These are phyloP conservation scores for Margaritifera margaritifera DNA, from an alignment of 2,888 invertebrate species.

Conservation along the genomic window DNA sequence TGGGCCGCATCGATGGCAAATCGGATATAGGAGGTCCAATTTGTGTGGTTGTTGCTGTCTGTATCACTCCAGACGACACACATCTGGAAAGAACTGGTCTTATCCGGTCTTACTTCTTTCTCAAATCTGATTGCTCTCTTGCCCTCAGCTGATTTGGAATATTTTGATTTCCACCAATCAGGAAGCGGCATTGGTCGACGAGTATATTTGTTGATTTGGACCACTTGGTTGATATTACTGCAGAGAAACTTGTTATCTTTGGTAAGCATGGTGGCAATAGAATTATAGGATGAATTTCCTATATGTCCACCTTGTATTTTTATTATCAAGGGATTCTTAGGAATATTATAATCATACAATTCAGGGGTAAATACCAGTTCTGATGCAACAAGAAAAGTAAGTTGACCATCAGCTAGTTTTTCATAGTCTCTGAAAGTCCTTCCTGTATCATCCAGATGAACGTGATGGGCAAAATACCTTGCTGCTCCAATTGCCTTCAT, in stretches of 20 bases:
- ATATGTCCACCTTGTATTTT: conserved; percentile 45
- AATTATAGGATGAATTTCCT: conserved; percentile 47
- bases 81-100: conserved; percentile 25
- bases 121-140: conserved; percentile 44
- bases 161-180: conserved; percentile 65
- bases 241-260: conserved; percentile 28
- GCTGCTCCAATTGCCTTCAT: conserved; percentile 42
- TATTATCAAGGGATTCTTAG: conserved; percentile 42
- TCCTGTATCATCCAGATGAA: conserved; percentile 39
- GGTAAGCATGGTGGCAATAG: conserved; percentile 31
- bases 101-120: conserved; percentile 39
- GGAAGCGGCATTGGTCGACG: conserved; percentile 58
- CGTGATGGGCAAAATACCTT: conserved; percentile 42
- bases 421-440: conserved; percentile 47
- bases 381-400: conserved; percentile 48
- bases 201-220: conserved; percentile 54
- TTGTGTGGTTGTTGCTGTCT: conserved; percentile 54
- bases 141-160: conserved; percentile 33
- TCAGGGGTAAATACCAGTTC: conserved; percentile 32
- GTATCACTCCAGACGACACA: conserved; percentile 52
- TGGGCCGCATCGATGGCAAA: conserved; percentile 51
- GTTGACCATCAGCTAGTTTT: conserved; percentile 39
- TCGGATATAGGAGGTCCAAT: conserved; percentile 51
- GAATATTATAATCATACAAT: conserved; percentile 38
- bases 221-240: conserved; percentile 55